Evolutionary conservation across 2,797 vertebrate genomes (phyloP), one percentile per base, ranked within the genome.

Genomic region (Cygnus olor): DNA sequence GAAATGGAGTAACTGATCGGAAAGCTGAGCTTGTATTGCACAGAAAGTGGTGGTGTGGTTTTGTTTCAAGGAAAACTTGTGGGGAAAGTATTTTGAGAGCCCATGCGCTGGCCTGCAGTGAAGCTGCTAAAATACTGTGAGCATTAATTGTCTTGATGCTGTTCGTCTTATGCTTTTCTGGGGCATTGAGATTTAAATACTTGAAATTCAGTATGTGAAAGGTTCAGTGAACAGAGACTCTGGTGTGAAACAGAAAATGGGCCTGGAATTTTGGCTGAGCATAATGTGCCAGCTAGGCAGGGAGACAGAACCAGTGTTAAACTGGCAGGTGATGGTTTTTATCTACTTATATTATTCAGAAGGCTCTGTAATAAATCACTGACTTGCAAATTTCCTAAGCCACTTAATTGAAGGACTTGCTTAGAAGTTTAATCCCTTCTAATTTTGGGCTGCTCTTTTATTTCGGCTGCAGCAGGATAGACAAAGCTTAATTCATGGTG

Each of bases 231-330:
- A 79, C 44, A 25, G 44, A 45, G 51, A 4, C 19, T 36, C 3
- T 1, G 19, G 10, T n/a, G 44, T 12, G 44, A 38, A 44, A 21
- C 72, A 83, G 76, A 9, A 4, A 9, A 14, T 2, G 24, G 34
- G 28, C 21, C 24, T 4, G 4, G 47, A 0, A 1, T 17, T 38
- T 47, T 34, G 28, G 5, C 60, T 16, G 45, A 51, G 79, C 18
- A 0, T 0, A 0, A 1, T 0, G 20, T 34, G 11, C 42, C 16
- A 8, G 77, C 24, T 51, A 64, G 68, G 57, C n/a, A 25, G 63
- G 57, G 58, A 36, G 63, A 3, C 47, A 20, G 66, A 20, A 11
- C 45, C 30, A 4, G 47, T 1, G 14, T 7, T 32, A 4, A 27
- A 22, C 9, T 10, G 14, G 27, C 19, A 14, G 0, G 2, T 7